Evolutionary conservation across 1,140 invertebrate genomes (phyloP).

Genomic region (Nasonia giraulti): DNA sequence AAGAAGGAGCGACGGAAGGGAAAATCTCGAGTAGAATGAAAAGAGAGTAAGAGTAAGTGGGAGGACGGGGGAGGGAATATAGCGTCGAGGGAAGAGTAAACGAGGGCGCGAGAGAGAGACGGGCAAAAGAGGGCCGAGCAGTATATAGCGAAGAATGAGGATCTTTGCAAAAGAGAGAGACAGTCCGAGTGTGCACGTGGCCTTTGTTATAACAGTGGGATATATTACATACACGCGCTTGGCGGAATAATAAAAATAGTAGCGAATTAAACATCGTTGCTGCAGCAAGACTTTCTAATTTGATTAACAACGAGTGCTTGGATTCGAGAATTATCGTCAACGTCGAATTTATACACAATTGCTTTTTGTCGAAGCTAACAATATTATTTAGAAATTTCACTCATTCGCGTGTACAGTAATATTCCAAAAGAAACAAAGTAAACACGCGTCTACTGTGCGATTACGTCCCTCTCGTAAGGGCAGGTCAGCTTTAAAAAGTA

Average conservation of each 20-base stretch:
- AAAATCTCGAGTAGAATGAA: constrained; percentile 38
- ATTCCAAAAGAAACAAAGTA: background rate
- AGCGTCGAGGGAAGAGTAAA: constrained; percentile 46
- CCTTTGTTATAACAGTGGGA: constrained; percentile 3
- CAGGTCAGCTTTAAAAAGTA: constrained; percentile 21
- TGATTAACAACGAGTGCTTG: background rate
- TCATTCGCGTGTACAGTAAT: background rate
- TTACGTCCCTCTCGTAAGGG: background rate
- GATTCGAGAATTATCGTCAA: too few relatives aligned
- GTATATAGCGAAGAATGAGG: background rate
- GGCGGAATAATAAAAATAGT: background rate
- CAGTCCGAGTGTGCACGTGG: background rate
- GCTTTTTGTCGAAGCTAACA: too few relatives aligned
- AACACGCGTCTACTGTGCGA: background rate
- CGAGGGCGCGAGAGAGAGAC: constrained; percentile 35
- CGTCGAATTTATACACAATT: too few relatives aligned
- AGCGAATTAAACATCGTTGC: background rate
- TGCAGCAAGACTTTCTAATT: background rate
- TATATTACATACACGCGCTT: background rate
- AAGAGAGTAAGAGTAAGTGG: constrained; percentile 33
- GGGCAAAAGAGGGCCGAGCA: constrained; percentile 5
- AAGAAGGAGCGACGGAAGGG: background rate
- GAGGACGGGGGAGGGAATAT: background rate
- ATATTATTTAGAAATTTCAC: background rate
- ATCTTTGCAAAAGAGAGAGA: constrained; percentile 1